Conservation (phyloP, 2,797 vertebrate genomes). For the Enteromius thamalakanensis region DNA sequence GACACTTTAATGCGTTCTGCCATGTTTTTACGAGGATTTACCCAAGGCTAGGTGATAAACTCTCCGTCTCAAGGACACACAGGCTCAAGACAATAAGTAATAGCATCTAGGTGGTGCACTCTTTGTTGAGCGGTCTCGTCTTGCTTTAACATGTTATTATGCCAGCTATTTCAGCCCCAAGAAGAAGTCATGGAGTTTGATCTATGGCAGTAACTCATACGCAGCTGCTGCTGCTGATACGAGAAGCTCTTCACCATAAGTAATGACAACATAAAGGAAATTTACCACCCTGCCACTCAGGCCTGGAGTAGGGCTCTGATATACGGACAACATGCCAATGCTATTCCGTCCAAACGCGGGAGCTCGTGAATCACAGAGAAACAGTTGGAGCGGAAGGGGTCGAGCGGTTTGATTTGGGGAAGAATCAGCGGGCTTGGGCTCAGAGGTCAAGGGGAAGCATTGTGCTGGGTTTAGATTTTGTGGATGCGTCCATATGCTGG, state of each 20-base stretch:
- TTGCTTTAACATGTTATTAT: slow-evolving; percentile 64
- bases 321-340: slow-evolving; percentile 45
- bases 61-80: slow-evolving; percentile 66
- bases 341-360: slow-evolving; percentile 6
- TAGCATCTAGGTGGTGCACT: slow-evolving; percentile 61
- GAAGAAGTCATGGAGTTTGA: slow-evolving; percentile 60
- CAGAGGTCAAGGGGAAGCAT: slow-evolving; percentile 65
- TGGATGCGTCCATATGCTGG: slow-evolving; percentile 3
- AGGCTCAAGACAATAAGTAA: slow-evolving; percentile 61
- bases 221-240: slow-evolving; percentile 58
- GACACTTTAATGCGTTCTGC: slow-evolving; percentile 38
- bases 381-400: slow-evolving; percentile 39
- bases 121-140: slow-evolving; percentile 54
- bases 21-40: slow-evolving; percentile 49
- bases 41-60: slow-evolving; percentile 55
- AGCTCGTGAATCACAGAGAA: slow-evolving; percentile 71
- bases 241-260: slow-evolving; percentile 68
- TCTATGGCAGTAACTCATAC: slow-evolving; percentile 65
- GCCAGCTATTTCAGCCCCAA: slow-evolving; percentile 51
- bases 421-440: slow-evolving; percentile 49
- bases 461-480: slow-evolving; percentile 1
- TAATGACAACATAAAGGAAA: slow-evolving; percentile 81
- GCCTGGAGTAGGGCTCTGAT: slow-evolving; percentile 51
- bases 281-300: slow-evolving; percentile 72
- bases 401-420: slow-evolving; percentile 19